Evolutionary conservation across 2,797 vertebrate genomes (phyloP), one percentile per base, ranked within the genome.

Genomic region (Silurus lanzhouensis): DNA sequence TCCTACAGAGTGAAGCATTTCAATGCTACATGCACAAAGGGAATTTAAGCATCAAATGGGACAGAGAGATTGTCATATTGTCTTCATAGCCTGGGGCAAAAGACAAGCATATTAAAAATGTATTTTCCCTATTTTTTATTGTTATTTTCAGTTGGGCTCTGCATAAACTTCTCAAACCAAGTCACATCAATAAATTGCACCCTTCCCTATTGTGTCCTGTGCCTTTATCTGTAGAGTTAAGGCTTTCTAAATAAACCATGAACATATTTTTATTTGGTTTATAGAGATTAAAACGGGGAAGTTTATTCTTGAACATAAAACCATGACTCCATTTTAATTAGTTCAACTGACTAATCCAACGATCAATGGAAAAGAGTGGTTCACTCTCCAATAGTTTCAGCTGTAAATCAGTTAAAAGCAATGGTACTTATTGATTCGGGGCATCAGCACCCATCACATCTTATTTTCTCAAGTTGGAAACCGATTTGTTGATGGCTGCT

Each of bases 81-180:
- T 70, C 84, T 88, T 66, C 82, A 85, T 61, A 77, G 88, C 91
- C 89, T 68, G 78, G 67, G 90, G 90, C 90, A 83, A 85, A 88
- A 74, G 85, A 84, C 83, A 83, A 83, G 25, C 64, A 89, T 87
- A 91, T 92, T 88, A 90, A 91, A 85, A 71, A 86, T 75, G 83
- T 85, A 81, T 82, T 48, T 46, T 64, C 84, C 46, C 20, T 6
- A 63, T 82, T 85, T 89, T 88, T 87, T 90, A 91, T 88, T 8
- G 83, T 90, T 90, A 87, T 91, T 91, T 93, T 66, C 86, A 89
- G 78, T 87, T 88, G 88, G 83, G 80, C 78, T 85, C 72, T 48
- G 64, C 38, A 74, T 89, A 84, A 89, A 38, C 83, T 46, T 79
- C 67, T n/a, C 27, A 20, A 17, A 60, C 0, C 5, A 58, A 58